Evolutionary conservation across 2,797 vertebrate genomes (phyloP).

Genomic region (Microcaecilia unicolor): DNA sequence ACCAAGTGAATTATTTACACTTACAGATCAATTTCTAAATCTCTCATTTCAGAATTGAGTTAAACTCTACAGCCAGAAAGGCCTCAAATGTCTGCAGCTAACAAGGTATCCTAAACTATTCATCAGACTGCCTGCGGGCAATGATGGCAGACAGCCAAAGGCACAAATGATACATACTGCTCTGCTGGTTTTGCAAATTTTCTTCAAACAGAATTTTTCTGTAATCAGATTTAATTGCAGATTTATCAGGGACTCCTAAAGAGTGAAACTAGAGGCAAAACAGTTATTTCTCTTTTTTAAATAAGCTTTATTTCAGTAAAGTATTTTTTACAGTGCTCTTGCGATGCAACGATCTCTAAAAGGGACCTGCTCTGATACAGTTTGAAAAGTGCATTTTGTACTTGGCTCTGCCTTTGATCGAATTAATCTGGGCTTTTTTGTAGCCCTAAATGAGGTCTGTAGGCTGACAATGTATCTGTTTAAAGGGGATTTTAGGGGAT

Average conservation of each 20-base stretch:
- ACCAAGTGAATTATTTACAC: neutral
- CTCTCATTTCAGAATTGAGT: constrained; percentile 3
- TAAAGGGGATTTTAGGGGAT: constrained; percentile 83
- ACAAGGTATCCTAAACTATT: constrained; percentile 35
- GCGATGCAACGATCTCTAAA: constrained; percentile 71
- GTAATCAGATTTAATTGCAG: constrained; percentile 25
- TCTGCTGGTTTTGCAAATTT: constrained; percentile 20
- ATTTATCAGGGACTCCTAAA: constrained; percentile 21
- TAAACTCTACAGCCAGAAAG: neutral
- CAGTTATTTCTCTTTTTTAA: constrained; percentile 32
- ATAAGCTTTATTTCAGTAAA: constrained; percentile 32
- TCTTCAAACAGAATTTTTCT: constrained; percentile 39
- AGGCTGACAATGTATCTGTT: constrained; percentile 83
- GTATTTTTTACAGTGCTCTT: constrained; percentile 41
- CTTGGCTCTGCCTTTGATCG: constrained; percentile 80
- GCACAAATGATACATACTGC: constrained; percentile 1
- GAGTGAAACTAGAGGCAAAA: constrained; percentile 25
- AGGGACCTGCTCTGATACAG: constrained; percentile 73
- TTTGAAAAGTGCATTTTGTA: constrained; percentile 87
- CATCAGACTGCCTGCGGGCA: constrained; percentile 61
- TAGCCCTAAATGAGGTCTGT: constrained; percentile 73
- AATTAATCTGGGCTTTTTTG: constrained; percentile 85
- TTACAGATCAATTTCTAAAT: neutral
- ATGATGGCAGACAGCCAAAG: constrained; percentile 50
- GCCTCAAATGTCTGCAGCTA: constrained; percentile 9